Conservation (phyloP, 2,113 vertebrate genomes). For the Talpa occidentalis region DNA sequence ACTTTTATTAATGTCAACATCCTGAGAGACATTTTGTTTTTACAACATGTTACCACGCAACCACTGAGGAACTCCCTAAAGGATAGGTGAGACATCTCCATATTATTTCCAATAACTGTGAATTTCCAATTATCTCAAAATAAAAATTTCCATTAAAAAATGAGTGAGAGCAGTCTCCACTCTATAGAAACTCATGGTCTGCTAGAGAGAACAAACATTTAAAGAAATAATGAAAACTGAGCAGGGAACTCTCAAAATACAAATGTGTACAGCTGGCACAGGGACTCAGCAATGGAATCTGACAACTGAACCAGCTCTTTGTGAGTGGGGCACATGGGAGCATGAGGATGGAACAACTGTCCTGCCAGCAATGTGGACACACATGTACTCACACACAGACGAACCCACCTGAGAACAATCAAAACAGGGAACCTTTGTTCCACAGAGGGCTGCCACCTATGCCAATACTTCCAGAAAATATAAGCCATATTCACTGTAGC, state of each 20-base stretch:
- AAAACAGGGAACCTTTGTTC: rapidly evolving
- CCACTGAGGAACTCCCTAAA: not conserved
- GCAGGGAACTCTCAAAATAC: not conserved
- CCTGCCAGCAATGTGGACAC: not conserved
- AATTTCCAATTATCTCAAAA: not conserved
- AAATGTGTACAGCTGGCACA: rapidly evolving
- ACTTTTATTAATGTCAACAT: not conserved
- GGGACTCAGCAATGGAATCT: not conserved
- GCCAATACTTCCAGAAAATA: not conserved
- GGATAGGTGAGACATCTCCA: no score
- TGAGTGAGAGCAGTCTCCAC: not conserved
- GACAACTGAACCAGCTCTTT: not conserved
- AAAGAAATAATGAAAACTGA: not conserved
- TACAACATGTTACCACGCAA: not conserved
- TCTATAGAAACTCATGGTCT: not conserved
- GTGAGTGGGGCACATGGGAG: not conserved
- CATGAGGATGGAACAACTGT: no score
- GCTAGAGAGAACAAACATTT: not conserved
- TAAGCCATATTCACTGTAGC: not conserved
- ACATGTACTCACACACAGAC: not conserved
- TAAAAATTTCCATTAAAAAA: not conserved
- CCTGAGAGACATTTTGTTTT: not conserved
- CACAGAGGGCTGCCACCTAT: not conserved
- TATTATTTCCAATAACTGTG: not conserved
- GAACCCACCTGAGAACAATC: not conserved